Conservation (phyloP, 2,797 vertebrate genomes). For the Enteromius viviparus region DNA sequence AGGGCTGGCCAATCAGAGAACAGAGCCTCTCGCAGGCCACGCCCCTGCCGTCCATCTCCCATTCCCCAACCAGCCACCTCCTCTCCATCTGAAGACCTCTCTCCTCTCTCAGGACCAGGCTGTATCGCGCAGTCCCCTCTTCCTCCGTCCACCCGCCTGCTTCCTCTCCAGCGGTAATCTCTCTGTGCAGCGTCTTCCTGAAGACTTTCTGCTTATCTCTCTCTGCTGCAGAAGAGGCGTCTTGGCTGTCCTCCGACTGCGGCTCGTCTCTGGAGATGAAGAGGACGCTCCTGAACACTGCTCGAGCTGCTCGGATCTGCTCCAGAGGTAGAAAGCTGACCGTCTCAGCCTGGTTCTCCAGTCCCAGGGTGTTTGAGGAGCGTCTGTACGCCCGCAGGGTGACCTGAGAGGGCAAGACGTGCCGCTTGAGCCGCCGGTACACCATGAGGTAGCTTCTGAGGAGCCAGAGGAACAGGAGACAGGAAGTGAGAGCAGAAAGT, state of each 20-base stretch:
- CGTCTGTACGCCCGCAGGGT: conserved; percentile 22
- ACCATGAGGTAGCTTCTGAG: conserved; percentile 61
- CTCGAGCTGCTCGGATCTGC: conserved; percentile 46
- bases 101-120: conserved; percentile 59
- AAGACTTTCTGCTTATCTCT: conserved; percentile 36
- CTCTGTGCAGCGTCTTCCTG: conserved; percentile 57
- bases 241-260: conserved; percentile 54
- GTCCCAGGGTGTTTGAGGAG: conserved; percentile 6
- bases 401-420: not conserved
- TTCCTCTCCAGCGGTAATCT: conserved; percentile 54
- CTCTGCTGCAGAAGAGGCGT: not conserved
- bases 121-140: conserved; percentile 53
- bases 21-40: conserved; percentile 12
- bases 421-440: conserved; percentile 61
- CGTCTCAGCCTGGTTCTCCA: not conserved
- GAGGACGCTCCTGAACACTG: conserved; percentile 63
- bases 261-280: conserved; percentile 63
- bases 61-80: conserved; percentile 55
- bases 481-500: not conserved
- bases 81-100: not conserved
- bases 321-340: conserved; percentile 33
- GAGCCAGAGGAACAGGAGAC: conserved; percentile 53
- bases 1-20: conserved; percentile 22
- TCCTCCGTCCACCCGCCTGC: conserved; percentile 48
- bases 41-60: conserved; percentile 45